Base-by-base conservation (phyloP, 2,888 invertebrate genomes). In the Corbicula japonica region DNA sequence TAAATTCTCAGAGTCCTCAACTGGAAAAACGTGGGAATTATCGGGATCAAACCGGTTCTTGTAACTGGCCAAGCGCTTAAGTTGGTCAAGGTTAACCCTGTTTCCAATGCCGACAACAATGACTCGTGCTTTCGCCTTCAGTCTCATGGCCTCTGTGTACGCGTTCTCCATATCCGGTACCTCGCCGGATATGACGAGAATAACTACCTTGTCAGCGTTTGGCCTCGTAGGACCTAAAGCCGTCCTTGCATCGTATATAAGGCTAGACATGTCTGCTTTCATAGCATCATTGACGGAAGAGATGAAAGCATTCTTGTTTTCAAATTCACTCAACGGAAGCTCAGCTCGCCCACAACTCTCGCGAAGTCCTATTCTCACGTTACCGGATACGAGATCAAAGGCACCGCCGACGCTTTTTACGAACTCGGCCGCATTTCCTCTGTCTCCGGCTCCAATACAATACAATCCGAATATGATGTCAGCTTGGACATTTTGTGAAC, bases 401-500 rank as follows among this genome's bases (percentile, higher is more conserved):
- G 54, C 77, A 2, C 75, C 71, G 1, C 63, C 72, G 1, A 81
- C 56, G 26, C 28, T 52, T 38, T 61, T 66, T 23, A 81, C 60
- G 35, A 81, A 75, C 21, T 71, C 68, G 10, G 21, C n/a, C 15
- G 69, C 77, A 30, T 38, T 41, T 8, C 44, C 34, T n/a, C 68
- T 63, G 12, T 71, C 61, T 8, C 26, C 58, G 10, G 75, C 77
- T 8, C 77, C 77, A 18, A 77, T 75, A 2, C 63, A 62, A 34
- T 56, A 56, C 34, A 81, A 46, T 30, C 81, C 81, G 48, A 81
- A 81, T 28, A 75, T 50, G 26, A 81, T 62, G 52, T 81, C 74
- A 21, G 77, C 74, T 18, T 62, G 34, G 0, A 71, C 26, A 28
- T 62, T 50, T 21, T 58, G 21, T 12, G 63, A 23, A 34, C 81